A percentile compares a stretch with the other conserved stretches of the same genome.
phyloP scores from a whole-genome alignment of 37 sponge, comb jelly and placozoan species.

The Eunapius fragilis region DNA sequence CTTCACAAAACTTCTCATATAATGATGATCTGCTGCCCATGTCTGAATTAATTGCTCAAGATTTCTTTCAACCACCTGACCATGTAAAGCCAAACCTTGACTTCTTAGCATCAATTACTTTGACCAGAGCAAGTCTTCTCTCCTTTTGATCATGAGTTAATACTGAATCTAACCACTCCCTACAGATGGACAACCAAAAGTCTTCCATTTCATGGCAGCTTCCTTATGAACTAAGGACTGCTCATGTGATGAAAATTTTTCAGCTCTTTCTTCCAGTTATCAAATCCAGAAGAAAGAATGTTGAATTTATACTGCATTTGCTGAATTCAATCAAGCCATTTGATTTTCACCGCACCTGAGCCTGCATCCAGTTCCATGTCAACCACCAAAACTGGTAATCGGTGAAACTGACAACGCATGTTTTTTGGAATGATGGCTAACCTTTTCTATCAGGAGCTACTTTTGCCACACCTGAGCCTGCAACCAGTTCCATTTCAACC shows the following conservation, averaged over 20 bases:
- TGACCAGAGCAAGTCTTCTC: conserved; percentile 4
- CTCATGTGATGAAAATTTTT: conserved; percentile 46
- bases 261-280: conserved; percentile 46
- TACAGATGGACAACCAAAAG: not conserved
- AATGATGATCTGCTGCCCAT: conserved; percentile 16
- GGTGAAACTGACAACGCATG: no score
- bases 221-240: conserved; percentile 48
- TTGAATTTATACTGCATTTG: conserved; percentile 35
- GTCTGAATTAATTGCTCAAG: conserved; percentile 31
- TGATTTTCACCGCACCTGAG: no score
- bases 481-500: no score
- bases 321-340: conserved; percentile 54
- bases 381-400: no score
- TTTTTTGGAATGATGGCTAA: no score
- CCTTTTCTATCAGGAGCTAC: no score
- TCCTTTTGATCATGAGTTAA: not conserved
- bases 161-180: not conserved
- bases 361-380: no score
- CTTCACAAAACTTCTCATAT: not conserved
- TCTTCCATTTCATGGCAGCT: conserved; percentile 40
- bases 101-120: conserved; percentile 17
- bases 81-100: conserved; percentile 49
- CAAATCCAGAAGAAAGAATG: conserved; percentile 51
- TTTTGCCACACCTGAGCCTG: no score
- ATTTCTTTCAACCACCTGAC: conserved; percentile 33